A percentile compares a stretch with the other conserved stretches of the same genome.
Evolutionary conservation across 2,113 vertebrate genomes (phyloP).

Genomic region (Struthio camelus): DNA sequence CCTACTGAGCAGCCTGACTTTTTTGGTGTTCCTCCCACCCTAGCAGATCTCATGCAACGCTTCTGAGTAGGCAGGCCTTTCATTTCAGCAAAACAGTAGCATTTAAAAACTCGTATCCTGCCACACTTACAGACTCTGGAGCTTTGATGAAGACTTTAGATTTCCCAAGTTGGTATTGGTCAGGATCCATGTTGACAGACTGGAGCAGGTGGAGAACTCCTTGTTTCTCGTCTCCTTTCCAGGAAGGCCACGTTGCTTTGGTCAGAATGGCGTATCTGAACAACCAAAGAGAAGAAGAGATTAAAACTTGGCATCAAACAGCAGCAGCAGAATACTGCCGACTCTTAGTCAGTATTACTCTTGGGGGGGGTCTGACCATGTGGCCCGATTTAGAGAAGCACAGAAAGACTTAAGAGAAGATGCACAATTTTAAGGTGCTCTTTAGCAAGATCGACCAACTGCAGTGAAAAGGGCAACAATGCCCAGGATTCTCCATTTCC

Average conservation of each 20-base stretch:
- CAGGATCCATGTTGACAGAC: constrained; percentile 94
- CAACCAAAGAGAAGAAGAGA: background rate
- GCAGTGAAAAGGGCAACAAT: background rate
- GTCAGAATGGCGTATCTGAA: constrained; percentile 95
- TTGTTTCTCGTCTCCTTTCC: constrained; percentile 94
- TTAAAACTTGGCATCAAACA: background rate
- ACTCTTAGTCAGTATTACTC: background rate
- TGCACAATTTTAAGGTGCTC: background rate
- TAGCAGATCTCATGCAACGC: background rate
- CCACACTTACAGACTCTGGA: constrained; percentile 90
- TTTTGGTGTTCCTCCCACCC: background rate
- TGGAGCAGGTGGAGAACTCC: constrained; percentile 91
- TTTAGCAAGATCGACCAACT: background rate
- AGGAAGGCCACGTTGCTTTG: constrained; percentile 94
- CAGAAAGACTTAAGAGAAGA: background rate
- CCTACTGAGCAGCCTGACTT: background rate
- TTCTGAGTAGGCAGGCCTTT: background rate
- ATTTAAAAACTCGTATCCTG: background rate
- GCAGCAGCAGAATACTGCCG: background rate
- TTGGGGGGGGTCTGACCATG: background rate
- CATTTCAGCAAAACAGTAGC: background rate
- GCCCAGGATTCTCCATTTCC: background rate
- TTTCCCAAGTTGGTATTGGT: constrained; percentile 94
- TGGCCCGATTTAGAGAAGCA: background rate
- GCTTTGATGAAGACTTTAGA: constrained; percentile 97